Conservation (phyloP, 2,113 vertebrate genomes). For the Carassius carassius region DNA sequence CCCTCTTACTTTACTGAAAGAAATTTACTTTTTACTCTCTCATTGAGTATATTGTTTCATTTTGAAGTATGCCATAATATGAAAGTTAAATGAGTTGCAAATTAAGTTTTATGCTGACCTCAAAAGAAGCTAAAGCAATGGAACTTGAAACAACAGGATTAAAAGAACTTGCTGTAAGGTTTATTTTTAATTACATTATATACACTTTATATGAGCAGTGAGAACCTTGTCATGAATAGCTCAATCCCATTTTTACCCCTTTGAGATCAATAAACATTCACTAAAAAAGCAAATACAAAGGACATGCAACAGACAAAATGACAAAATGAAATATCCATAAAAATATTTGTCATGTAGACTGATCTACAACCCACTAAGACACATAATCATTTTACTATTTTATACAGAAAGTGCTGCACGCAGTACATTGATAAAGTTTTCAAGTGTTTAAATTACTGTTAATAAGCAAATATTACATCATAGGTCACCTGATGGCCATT, state of each 20-base stretch:
- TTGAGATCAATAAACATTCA: not conserved
- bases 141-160: not conserved
- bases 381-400: constrained; percentile 60
- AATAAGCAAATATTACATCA: constrained; percentile 91
- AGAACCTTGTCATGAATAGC: constrained; percentile 55
- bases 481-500: constrained; percentile 93
- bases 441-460: constrained; percentile 42
- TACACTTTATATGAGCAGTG: constrained; percentile 51
- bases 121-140: not conserved
- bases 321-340: constrained; percentile 38
- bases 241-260: not conserved
- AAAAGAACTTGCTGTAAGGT: not conserved
- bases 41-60: not conserved
- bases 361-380: constrained; percentile 82
- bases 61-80: not conserved
- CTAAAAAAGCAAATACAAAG: not conserved
- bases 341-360: constrained; percentile 65
- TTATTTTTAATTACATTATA: constrained; percentile 60
- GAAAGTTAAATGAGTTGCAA: not conserved
- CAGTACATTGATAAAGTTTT: constrained; percentile 34
- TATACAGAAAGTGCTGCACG: constrained; percentile 78
- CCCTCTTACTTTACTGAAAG: no score
- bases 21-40: not conserved
- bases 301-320: constrained; percentile 38
- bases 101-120: not conserved